Percentiles rank a stretch among this genome's conserved stretches.
phyloP scores from a whole-genome alignment of 2,113 vertebrate genomes.

The Catharus bicknelli region DNA sequence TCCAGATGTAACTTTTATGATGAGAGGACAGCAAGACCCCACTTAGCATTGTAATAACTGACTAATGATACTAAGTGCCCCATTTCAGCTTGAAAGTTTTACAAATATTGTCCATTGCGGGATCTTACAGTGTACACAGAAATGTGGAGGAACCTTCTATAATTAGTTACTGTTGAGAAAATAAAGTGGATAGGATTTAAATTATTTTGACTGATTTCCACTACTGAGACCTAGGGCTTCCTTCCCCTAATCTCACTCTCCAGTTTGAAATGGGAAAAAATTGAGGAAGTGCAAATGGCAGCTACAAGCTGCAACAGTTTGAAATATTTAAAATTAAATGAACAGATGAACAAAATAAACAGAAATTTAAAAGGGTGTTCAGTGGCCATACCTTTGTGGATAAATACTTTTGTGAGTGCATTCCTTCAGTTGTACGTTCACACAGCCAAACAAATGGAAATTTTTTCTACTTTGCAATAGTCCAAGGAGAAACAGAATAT shows the following conservation, averaged over 20 bases:
- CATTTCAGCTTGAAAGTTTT: neutral
- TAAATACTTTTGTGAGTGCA: neutral
- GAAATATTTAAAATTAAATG: neutral
- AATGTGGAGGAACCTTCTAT: neutral
- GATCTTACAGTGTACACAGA: neutral
- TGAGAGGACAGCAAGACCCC: neutral
- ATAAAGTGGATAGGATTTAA: neutral
- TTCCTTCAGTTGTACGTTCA: neutral
- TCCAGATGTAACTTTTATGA: neutral
- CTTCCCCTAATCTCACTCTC: neutral
- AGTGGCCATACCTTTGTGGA: neutral
- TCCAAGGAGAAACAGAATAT: neutral
- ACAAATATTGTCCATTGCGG: neutral
- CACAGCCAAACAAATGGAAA: neutral
- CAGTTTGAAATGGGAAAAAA: neutral
- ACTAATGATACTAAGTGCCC: neutral
- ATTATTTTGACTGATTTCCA: neutral
- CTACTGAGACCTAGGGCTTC: neutral
- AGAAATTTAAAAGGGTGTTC: neutral
- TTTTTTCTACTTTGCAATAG: neutral
- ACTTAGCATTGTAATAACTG: neutral
- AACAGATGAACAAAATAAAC: neutral
- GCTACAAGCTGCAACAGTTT: neutral
- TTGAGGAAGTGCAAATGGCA: neutral
- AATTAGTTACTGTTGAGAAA: neutral